phyloP scores from a whole-genome alignment of 2,113 vertebrate genomes.

The Mesoclemmys tuberculata region DNA sequence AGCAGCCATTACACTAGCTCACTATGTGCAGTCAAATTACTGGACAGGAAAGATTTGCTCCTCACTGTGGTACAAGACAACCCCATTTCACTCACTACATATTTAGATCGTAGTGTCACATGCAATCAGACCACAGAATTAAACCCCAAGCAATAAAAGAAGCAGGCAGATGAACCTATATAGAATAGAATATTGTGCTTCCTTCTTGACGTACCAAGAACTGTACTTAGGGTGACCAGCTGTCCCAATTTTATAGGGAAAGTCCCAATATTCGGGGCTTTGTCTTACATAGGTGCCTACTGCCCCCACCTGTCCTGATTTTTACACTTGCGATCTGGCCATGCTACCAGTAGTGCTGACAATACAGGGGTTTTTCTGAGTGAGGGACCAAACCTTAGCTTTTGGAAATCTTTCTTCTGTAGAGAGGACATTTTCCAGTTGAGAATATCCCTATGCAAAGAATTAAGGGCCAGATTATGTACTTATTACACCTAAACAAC shows the following conservation, averaged over 20 bases:
- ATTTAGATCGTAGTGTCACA: neutral
- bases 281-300: neutral
- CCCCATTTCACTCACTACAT: neutral
- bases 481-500: neutral
- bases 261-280: neutral
- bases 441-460: rapidly evolving
- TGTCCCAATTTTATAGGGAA: no score
- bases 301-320: neutral
- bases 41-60: neutral
- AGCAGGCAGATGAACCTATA: neutral
- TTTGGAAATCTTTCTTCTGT: neutral
- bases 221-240: neutral
- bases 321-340: neutral
- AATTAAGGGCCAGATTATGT: neutral
- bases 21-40: conserved; percentile 6
- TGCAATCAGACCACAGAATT: neutral
- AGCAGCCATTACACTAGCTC: conserved; percentile 7
- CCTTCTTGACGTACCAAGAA: neutral
- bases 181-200: rapidly evolving
- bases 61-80: neutral
- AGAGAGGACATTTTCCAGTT: neutral
- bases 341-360: neutral
- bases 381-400: neutral
- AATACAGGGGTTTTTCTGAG: rapidly evolving
- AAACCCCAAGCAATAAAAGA: neutral